phyloP scores from a whole-genome alignment of 1,140 invertebrate species.

The Conopomorpha cramerella region DNA sequence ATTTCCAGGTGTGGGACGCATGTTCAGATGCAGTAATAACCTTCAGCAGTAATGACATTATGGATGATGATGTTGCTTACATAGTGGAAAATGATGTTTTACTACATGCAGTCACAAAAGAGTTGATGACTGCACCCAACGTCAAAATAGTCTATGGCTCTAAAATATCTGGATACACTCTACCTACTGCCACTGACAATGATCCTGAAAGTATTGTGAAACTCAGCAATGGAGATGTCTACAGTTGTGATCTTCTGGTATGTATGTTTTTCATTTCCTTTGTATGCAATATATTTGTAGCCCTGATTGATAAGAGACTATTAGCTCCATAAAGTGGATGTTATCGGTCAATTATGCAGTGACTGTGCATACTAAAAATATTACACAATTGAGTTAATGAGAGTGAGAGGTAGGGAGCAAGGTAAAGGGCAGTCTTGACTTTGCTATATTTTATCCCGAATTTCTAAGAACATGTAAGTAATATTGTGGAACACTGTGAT shows the following conservation, averaged over 20 bases:
- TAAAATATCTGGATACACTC: slow-evolving; percentile 29
- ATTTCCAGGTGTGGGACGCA: slow-evolving; percentile 85
- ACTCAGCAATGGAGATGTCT: slow-evolving; percentile 62
- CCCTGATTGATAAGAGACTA: too few species aligned
- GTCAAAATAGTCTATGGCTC: slow-evolving; percentile 37
- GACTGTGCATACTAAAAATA: too few species aligned
- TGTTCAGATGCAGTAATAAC: slow-evolving; percentile 85
- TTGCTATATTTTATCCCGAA: too few species aligned
- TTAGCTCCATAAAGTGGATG: too few species aligned
- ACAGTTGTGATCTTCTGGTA: slow-evolving; percentile 66
- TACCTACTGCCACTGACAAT: slow-evolving; percentile 12
- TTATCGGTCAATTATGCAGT: too few species aligned
- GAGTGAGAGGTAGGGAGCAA: too few species aligned
- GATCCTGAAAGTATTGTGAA: slow-evolving; percentile 31
- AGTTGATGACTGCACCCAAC: slow-evolving; percentile 31
- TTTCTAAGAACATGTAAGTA: too few species aligned
- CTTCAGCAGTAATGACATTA: slow-evolving; percentile 78
- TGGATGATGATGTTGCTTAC: slow-evolving; percentile 78
- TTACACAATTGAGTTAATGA: too few species aligned
- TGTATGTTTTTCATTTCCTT: slow-evolving; percentile 30
- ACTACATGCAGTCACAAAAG: slow-evolving; percentile 70
- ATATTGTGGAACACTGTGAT: too few species aligned
- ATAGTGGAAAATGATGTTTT: slow-evolving; percentile 95
- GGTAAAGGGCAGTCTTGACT: too few species aligned
- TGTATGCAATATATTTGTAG: too few species aligned